These are phyloP conservation scores for Aphelenchoides fujianensis DNA, from an alignment of 1,140 invertebrate genomes.

Conservation along the genomic window DNA sequence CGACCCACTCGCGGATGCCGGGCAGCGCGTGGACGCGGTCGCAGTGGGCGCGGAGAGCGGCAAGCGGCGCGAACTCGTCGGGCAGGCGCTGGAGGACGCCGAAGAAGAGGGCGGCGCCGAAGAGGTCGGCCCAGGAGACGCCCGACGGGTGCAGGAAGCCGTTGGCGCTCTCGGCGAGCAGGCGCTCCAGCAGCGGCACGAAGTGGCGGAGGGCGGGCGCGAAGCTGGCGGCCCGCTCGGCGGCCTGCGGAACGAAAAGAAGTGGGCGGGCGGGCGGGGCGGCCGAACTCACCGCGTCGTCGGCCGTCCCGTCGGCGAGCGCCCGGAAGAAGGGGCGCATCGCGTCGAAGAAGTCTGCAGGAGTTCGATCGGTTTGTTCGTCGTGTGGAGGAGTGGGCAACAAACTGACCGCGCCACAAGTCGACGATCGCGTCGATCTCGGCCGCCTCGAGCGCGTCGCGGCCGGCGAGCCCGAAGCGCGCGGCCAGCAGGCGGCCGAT, in stretches of 20 bases:
- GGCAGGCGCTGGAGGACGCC: too few relatives aligned
- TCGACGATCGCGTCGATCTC: conserved; percentile 36
- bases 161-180: neutral
- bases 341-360: neutral
- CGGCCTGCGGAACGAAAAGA: neutral
- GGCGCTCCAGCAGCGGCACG: neutral
- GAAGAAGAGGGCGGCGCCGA: too few relatives aligned
- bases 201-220: conserved; percentile 1
- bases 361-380: neutral
- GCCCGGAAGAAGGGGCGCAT: neutral
- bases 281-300: too few relatives aligned
- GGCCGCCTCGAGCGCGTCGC: conserved; percentile 36
- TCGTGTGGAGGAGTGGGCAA: too few relatives aligned
- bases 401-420: neutral
- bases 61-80: too few relatives aligned
- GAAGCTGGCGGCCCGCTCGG: neutral
- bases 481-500: conserved; percentile 55
- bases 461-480: conserved; percentile 46
- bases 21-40: too few relatives aligned
- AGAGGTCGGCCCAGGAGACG: conserved; percentile 21
- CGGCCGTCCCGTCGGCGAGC: neutral
- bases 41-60: too few relatives aligned
- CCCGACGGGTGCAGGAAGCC: conserved; percentile 15
- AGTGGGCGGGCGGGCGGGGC: too few relatives aligned
- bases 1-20: too few relatives aligned